These are phyloP conservation scores for Octodonta nipae DNA, from an alignment of 2,888 invertebrate genomes.

Conservation along the genomic window DNA sequence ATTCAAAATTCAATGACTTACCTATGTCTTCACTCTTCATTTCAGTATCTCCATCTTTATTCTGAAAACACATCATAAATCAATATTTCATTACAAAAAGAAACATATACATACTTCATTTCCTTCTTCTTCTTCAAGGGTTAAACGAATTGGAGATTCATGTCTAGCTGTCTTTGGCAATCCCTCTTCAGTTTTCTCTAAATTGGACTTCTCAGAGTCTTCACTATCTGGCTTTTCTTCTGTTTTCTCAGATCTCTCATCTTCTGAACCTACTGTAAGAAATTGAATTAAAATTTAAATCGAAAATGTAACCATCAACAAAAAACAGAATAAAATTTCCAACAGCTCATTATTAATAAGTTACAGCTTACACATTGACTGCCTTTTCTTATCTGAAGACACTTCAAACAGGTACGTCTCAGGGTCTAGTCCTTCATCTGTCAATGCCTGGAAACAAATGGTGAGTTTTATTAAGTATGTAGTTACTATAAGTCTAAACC, in stretches of 20 bases:
- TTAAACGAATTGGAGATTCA: slow-evolving; percentile 24
- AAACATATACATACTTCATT: slow-evolving; percentile 18
- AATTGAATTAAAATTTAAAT: too few relatives aligned
- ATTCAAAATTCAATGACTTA: too few relatives aligned
- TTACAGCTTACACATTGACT: slow-evolving; percentile 13
- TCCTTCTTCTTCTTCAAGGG: slow-evolving; percentile 29
- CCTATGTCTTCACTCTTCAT: too few relatives aligned
- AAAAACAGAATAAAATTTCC: too few relatives aligned
- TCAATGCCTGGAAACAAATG: slow-evolving; percentile 46
- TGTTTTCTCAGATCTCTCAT: too few relatives aligned
- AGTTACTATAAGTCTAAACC: too few relatives aligned
- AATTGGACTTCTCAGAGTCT: slow-evolving; percentile 3
- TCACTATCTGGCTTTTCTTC: not conserved
- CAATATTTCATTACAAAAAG: slow-evolving; percentile 3
- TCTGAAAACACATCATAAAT: slow-evolving; percentile 9
- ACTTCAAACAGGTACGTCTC: slow-evolving; percentile 52
- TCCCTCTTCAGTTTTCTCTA: slow-evolving; percentile 4
- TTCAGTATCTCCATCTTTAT: too few relatives aligned
- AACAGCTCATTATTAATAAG: too few relatives aligned
- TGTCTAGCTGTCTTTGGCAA: slow-evolving; percentile 18
- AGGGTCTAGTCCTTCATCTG: slow-evolving; percentile 60
- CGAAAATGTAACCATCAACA: too few relatives aligned
- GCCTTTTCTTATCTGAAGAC: slow-evolving; percentile 19
- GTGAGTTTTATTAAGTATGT: too few relatives aligned
- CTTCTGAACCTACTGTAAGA: too few relatives aligned